Evolutionary conservation across 2,113 vertebrate genomes (phyloP), one percentile per base, ranked within the genome.

Genomic region (Hyperopisus bebe): DNA sequence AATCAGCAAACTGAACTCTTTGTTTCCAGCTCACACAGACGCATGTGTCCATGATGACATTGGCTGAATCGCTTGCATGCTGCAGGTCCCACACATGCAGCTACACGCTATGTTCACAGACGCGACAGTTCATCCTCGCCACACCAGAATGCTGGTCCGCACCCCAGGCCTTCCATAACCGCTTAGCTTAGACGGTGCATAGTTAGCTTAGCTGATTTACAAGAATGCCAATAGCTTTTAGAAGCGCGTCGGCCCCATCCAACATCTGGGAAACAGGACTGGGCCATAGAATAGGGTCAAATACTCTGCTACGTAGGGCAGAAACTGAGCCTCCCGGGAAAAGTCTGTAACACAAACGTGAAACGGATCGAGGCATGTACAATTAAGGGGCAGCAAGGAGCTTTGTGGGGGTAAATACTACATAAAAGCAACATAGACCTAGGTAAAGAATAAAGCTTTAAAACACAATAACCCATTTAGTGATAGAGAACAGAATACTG

Each of bases 251-350:
- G 46, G 11, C 74, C 74, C 50, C 77, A 53, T 44, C 31, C 51
- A 90, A 80, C 77, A 90, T 84, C 89, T 89, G 90, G 83, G 70
- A 77, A 91, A 66, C 27, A 53, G 44, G 88, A 89, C 15, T 50
- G 24, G 86, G 86, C 77, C 85, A 85, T 89, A 88, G 48, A 53
- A 89, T 83, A 42, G 24, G 70, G 27, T 27, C 8, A 66, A 66
- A 66, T 31, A 66, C 55, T 50, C 15, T 42, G 3, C 9, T 21
- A 66, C 44, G 47, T 74, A 86, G 91, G 74, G 50, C 70, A 50
- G 42, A 66, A 53, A 74, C 9, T 35, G 83, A 58, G 86, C 90
- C 47, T 86, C 19, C 50, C 8, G 7, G 50, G 47, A 53, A 86
- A 53, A 7, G n/a, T 35, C 50, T 51, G 50, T 6, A 55, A 31